These are phyloP conservation scores for Lacerta viridis DNA, from an alignment of 2,797 vertebrate genomes.

Conservation along the genomic window DNA sequence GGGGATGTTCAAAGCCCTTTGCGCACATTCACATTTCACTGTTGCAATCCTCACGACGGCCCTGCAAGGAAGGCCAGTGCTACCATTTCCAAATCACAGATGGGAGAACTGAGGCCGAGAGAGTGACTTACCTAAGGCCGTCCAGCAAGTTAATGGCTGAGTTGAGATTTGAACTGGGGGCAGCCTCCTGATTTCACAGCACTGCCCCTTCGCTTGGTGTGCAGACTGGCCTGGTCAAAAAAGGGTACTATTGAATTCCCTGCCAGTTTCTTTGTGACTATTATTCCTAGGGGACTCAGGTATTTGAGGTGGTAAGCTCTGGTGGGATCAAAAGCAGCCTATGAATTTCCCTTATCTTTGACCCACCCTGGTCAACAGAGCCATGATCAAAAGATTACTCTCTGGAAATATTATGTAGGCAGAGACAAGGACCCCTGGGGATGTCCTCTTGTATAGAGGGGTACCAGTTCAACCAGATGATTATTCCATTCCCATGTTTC, in stretches of 20 bases:
- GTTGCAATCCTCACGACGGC: no score
- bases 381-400: not conserved
- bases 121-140: not conserved
- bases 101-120: not conserved
- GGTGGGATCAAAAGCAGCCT: no score
- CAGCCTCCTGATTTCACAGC: not conserved
- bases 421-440: not conserved
- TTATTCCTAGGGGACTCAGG: not conserved
- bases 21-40: not conserved
- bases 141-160: not conserved
- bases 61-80: not conserved
- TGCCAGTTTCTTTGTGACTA: not conserved
- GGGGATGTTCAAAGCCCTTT: not conserved
- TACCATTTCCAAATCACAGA: not conserved
- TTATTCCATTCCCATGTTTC: not conserved
- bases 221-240: not conserved
- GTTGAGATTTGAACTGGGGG: not conserved
- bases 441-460: not conserved
- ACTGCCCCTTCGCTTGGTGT: not conserved
- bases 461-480: not conserved
- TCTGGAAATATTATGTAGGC: not conserved
- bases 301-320: not conserved
- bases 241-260: not conserved
- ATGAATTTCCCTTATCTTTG: not conserved
- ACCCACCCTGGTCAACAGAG: not conserved